Conservation (phyloP, 2,113 vertebrate species). For the crab-eating macaque (Macaca fascicularis) region T2T-MFA8v1.1 NC_088391.1:36948501-36949000, state of each 20-base stretch:
- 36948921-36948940: not conserved
- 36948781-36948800: constrained; percentile 32
- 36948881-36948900: not conserved
- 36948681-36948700: constrained; percentile 50
- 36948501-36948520: not conserved
- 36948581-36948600: not conserved
- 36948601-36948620: not conserved
- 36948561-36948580: not conserved
- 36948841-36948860: not conserved
- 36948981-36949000: not conserved
- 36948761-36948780: not conserved
- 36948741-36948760: not conserved
- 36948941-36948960: not conserved
- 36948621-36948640: constrained; percentile 62
- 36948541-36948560: not conserved
- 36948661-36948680: constrained; percentile 49
- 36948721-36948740: constrained; percentile 31
- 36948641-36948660: constrained; percentile 51
- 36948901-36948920: not conserved
- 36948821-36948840: not conserved
- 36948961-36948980: not conserved
- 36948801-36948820: not conserved
- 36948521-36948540: not conserved
- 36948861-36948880: not conserved
- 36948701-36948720: constrained; percentile 59